A percentile compares a stretch with the other conserved stretches of the same genome.
phyloP scores from a whole-genome alignment of 2,113 vertebrate species.

The Tachuris rubrigastra region DNA sequence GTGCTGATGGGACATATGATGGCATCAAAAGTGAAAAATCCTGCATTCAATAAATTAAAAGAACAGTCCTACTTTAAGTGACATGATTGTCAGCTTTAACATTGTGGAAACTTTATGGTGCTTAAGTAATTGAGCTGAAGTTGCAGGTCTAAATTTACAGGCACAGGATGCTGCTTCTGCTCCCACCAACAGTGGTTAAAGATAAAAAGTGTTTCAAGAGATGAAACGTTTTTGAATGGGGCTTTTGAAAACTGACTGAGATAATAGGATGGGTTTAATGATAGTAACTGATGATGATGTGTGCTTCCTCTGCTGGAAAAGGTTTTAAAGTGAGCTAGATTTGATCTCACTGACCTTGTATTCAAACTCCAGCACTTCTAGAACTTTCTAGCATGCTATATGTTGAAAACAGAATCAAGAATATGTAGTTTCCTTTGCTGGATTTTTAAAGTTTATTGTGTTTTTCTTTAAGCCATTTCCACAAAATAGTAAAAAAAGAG shows the following conservation, averaged over 20 bases:
- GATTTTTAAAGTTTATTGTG: background rate
- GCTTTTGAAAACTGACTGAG: background rate
- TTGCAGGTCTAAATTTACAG: constrained; percentile 2
- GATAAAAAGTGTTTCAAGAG: background rate
- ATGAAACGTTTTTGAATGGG: background rate
- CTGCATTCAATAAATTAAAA: background rate
- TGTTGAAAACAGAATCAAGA: background rate
- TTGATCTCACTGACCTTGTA: background rate
- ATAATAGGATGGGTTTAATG: background rate
- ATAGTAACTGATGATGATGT: background rate
- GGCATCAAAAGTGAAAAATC: background rate
- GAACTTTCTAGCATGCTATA: background rate
- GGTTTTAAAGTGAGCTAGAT: background rate
- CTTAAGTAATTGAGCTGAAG: background rate
- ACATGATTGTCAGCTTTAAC: background rate
- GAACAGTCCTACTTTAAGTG: background rate
- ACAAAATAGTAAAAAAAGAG: background rate
- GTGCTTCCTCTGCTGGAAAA: background rate
- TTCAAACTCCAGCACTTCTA: background rate
- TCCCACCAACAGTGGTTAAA: background rate
- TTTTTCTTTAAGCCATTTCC: background rate
- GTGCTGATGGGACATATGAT: background rate
- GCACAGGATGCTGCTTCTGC: background rate
- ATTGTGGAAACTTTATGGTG: background rate
- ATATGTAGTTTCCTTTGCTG: background rate